Percentiles rank a stretch among this genome's conserved stretches.
Conservation (phyloP, 2,113 vertebrate species). For the Semicossyphus pulcher region DNA sequence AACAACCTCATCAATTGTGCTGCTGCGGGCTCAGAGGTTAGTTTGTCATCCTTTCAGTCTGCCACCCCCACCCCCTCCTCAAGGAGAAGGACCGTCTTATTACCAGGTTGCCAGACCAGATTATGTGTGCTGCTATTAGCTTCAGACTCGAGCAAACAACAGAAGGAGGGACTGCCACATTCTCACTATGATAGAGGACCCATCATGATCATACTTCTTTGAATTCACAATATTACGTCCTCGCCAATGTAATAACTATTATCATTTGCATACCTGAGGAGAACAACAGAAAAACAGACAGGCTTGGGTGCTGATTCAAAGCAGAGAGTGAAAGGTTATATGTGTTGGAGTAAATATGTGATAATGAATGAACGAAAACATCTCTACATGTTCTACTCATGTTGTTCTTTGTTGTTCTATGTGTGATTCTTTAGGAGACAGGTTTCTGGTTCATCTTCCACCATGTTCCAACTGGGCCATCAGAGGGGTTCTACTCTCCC, state of each 20-base stretch:
- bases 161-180: background rate
- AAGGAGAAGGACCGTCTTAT: constrained; percentile 45
- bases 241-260: constrained; percentile 33
- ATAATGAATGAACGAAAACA: no score
- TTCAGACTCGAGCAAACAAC: constrained; percentile 48
- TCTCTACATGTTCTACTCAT: background rate
- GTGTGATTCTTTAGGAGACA: constrained; percentile 87
- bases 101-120: constrained; percentile 59
- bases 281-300: constrained; percentile 36
- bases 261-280: constrained; percentile 48
- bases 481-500: constrained; percentile 91
- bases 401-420: constrained; percentile 16
- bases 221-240: constrained; percentile 42
- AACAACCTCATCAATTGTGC: constrained; percentile 97
- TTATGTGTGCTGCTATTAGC: constrained; percentile 60
- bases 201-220: constrained; percentile 53
- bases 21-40: constrained; percentile 96
- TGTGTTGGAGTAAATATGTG: no score
- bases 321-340: background rate
- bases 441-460: constrained; percentile 99
- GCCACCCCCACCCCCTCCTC: no score
- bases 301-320: constrained; percentile 14
- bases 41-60: constrained; percentile 49
- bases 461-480: constrained; percentile 94
- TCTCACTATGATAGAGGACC: constrained; percentile 47